These are phyloP conservation scores for Austrolebias charrua DNA, from an alignment of 2,797 vertebrate species.

Conservation along the genomic window DNA sequence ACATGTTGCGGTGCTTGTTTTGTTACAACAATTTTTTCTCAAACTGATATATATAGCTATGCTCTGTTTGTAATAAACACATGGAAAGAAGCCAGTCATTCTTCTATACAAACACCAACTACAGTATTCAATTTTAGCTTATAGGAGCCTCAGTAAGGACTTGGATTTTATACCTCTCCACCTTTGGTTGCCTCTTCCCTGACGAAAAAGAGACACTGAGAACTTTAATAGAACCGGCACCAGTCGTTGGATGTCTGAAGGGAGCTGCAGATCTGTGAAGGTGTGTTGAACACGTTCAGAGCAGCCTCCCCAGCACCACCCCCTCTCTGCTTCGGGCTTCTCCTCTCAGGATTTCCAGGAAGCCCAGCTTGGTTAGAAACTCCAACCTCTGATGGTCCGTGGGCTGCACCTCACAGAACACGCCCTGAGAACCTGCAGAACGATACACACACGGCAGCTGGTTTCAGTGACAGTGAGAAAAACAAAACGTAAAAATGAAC, in stretches of 20 bases:
- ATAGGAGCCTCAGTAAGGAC: too few species aligned
- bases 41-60: too few species aligned
- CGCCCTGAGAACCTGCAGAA: conserved; percentile 82
- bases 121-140: too few species aligned
- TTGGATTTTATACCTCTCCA: too few species aligned
- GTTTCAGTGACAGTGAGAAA: neutral
- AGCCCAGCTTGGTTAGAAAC: conserved; percentile 87
- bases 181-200: too few species aligned
- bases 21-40: too few species aligned
- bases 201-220: too few species aligned
- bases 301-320: conserved; percentile 82
- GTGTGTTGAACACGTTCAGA: conserved; percentile 62
- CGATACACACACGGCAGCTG: neutral
- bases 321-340: conserved; percentile 74
- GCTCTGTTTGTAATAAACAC: too few species aligned
- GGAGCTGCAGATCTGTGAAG: conserved; percentile 9
- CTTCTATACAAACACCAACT: too few species aligned
- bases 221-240: too few species aligned
- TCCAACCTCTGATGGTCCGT: conserved; percentile 80
- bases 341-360: conserved; percentile 82
- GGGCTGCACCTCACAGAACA: conserved; percentile 86
- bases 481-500: neutral
- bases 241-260: conserved; percentile 2
- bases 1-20: neutral
- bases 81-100: too few species aligned